Percentiles rank a stretch among this genome's conserved stretches.
Evolutionary conservation across 1,140 invertebrate species (phyloP).

Genomic region (Papilio helenus): DNA sequence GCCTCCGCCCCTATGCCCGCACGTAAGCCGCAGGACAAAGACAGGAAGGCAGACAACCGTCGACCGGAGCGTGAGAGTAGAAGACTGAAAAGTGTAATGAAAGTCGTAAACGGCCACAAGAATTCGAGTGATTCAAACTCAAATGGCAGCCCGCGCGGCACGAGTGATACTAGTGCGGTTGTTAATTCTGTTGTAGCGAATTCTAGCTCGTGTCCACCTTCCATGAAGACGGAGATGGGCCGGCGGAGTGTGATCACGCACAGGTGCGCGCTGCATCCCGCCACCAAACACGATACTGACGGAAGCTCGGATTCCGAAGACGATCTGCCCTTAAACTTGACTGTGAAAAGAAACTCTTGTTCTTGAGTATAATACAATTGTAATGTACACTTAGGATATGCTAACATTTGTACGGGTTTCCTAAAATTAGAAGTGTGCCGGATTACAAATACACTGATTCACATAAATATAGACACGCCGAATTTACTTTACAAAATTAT

Average conservation of each 20-base stretch:
- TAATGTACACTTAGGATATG: not conserved
- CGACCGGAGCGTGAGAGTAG: slow-evolving; percentile 55
- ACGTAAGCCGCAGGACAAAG: slow-evolving; percentile 45
- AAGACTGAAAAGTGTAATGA: slow-evolving; percentile 76
- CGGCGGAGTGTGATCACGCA: slow-evolving; percentile 30
- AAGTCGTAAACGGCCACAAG: slow-evolving; percentile 60
- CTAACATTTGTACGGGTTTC: slow-evolving; percentile 2
- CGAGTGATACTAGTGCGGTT: slow-evolving; percentile 36
- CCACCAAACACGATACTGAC: not conserved
- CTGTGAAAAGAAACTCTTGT: slow-evolving; percentile 17
- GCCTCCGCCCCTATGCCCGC: not conserved
- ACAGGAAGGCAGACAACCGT: slow-evolving; percentile 40
- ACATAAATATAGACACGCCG: not conserved
- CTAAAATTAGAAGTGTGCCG: not conserved
- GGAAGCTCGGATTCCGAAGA: slow-evolving; percentile 31
- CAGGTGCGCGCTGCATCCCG: not conserved
- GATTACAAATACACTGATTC: slow-evolving; percentile 6
- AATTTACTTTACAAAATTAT: slow-evolving; percentile 35
- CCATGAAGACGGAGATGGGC: not conserved
- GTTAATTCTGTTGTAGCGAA: slow-evolving; percentile 9
- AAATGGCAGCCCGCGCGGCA: slow-evolving; percentile 29
- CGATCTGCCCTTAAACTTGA: slow-evolving; percentile 28
- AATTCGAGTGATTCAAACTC: slow-evolving; percentile 48
- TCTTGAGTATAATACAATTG: not conserved
- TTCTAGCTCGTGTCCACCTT: not conserved